phyloP scores from a whole-genome alignment of 2,888 invertebrate genomes.

The Dolomedes plantarius region DNA sequence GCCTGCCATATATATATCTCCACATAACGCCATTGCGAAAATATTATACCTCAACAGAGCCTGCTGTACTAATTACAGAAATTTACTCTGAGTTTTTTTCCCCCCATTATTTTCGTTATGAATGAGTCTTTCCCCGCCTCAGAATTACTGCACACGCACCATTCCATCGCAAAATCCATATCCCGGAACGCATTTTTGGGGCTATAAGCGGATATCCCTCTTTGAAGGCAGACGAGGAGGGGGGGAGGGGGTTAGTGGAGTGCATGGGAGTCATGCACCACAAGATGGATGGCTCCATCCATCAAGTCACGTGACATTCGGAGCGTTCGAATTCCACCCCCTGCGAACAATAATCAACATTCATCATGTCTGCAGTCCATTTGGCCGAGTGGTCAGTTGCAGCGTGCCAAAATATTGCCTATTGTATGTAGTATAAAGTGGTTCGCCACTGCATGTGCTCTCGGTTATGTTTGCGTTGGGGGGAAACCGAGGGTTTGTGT shows the following conservation, averaged over 20 bases:
- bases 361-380: conserved; percentile 62
- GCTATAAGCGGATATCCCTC: neutral
- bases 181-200: neutral
- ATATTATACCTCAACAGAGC: neutral
- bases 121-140: neutral
- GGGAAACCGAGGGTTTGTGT: neutral
- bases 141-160: neutral
- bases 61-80: neutral
- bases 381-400: conserved; percentile 66
- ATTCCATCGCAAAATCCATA: neutral
- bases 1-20: no score
- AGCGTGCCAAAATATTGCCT: conserved; percentile 60
- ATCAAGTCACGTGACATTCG: conserved; percentile 57
- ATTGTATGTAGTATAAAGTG: neutral
- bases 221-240: neutral
- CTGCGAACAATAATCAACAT: conserved; percentile 68
- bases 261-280: neutral
- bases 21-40: no score
- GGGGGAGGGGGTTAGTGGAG: neutral
- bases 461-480: neutral
- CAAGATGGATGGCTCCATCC: conserved; percentile 65
- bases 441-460: neutral
- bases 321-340: conserved; percentile 21
- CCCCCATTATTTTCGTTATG: neutral
- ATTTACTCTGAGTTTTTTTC: neutral